Evolutionary conservation across 2,113 vertebrate species (phyloP).

Genomic region (Crypturellus undulatus): DNA sequence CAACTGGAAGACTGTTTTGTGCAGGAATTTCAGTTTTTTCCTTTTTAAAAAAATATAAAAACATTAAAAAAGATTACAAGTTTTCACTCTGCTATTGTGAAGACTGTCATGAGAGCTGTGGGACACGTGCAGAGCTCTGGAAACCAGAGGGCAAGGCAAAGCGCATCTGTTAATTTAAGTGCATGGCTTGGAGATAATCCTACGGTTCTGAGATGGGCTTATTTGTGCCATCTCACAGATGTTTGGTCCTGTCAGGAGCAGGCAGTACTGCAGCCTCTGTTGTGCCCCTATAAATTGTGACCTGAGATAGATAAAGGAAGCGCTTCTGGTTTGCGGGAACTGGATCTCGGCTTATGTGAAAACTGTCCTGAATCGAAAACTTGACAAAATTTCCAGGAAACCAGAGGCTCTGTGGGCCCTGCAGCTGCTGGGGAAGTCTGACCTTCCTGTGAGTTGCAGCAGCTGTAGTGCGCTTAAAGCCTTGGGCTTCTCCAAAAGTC

Average conservation of each 20-base stretch:
- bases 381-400: slow-evolving; percentile 58
- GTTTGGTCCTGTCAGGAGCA: neutral
- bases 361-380: slow-evolving; percentile 20
- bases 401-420: slow-evolving; percentile 7
- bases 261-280: neutral
- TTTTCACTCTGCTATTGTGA: neutral
- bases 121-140: neutral
- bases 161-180: neutral
- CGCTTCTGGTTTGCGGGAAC: neutral
- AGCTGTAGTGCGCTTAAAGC: neutral
- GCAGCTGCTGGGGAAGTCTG: slow-evolving; percentile 34
- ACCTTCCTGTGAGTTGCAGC: neutral
- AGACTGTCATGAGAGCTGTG: neutral
- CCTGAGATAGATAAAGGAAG: slow-evolving; percentile 2
- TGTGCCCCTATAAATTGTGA: neutral
- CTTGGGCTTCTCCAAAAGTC: neutral
- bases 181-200: neutral
- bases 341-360: neutral
- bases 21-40: neutral
- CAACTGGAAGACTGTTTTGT: neutral
- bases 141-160: neutral
- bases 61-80: neutral
- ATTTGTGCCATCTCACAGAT: neutral
- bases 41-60: no score
- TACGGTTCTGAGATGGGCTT: neutral